Percentiles rank a stretch among this genome's conserved stretches.
Evolutionary conservation across 2,888 invertebrate genomes (phyloP).

Genomic region (Apoderus coryli): DNA sequence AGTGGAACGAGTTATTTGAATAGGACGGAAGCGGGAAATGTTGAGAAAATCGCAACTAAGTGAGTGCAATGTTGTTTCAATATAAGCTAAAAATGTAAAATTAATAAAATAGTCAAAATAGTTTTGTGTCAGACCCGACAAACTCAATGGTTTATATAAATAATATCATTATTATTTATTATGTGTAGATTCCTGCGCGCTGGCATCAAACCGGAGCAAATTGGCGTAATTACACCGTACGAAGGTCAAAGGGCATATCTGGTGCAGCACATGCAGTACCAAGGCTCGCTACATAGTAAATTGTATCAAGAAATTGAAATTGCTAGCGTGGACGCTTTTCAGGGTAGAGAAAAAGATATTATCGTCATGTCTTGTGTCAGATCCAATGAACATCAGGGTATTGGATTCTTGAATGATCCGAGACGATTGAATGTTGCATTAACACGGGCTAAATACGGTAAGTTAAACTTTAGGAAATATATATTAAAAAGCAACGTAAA

Average conservation of each 20-base stretch:
- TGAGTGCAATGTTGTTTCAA: no score
- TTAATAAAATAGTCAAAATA: no score
- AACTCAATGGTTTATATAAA: no score
- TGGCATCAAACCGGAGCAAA: conserved; percentile 94
- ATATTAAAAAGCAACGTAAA: no score
- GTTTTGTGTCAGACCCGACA: no score
- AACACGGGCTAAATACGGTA: conserved; percentile 95
- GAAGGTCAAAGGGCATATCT: conserved; percentile 97
- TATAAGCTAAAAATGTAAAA: not conserved
- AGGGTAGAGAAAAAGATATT: conserved; percentile 97
- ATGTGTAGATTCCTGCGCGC: conserved; percentile 68
- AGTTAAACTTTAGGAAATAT: no score
- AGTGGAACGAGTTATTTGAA: conserved; percentile 98
- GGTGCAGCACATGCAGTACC: conserved; percentile 98
- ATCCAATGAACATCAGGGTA: conserved; percentile 90
- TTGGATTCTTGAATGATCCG: conserved; percentile 97
- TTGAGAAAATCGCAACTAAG: conserved; percentile 89
- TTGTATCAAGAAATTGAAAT: conserved; percentile 98
- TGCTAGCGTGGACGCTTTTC: conserved; percentile 98
- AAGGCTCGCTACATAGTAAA: conserved; percentile 91
- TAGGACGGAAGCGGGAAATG: conserved; percentile 95
- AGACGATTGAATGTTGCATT: conserved; percentile 94
- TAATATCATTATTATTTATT: conserved; percentile 8
- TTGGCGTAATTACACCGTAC: conserved; percentile 97
- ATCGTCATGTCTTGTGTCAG: conserved; percentile 99